A percentile compares a stretch with the other conserved stretches of the same genome.
phyloP scores from a whole-genome alignment of 2,888 invertebrate species.

The Cheilosia vulpina region DNA sequence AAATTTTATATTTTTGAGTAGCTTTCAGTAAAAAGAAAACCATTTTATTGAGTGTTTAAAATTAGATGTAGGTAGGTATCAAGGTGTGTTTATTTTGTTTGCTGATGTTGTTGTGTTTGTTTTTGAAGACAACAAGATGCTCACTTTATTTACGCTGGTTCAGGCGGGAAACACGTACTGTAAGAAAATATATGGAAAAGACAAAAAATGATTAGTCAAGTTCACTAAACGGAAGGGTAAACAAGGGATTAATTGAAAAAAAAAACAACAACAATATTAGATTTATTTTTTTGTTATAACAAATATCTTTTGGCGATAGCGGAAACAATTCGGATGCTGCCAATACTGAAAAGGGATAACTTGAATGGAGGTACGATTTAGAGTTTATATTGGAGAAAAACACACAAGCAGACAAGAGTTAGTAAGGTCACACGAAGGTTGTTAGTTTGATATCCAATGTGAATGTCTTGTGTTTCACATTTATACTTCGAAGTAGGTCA shows the following conservation, averaged over 20 bases:
- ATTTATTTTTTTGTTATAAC: constrained; percentile 44
- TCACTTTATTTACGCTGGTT: constrained; percentile 86
- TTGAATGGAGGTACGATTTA: background rate
- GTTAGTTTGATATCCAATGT: constrained; percentile 8
- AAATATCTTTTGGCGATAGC: constrained; percentile 23
- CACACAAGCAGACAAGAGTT: constrained; percentile 11
- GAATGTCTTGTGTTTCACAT: constrained; percentile 57
- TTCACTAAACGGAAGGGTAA: constrained; percentile 59
- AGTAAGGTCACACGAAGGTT: constrained; percentile 3
- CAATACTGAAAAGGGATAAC: constrained; percentile 37
- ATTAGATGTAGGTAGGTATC: constrained; percentile 67
- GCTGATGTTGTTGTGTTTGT: constrained; percentile 61
- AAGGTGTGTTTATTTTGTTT: constrained; percentile 66
- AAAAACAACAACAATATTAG: constrained; percentile 42
- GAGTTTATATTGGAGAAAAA: background rate
- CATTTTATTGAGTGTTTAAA: constrained; percentile 40
- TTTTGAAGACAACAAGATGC: constrained; percentile 77
- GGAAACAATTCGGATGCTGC: constrained; percentile 61
- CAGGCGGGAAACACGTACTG: constrained; percentile 96
- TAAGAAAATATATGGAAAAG: constrained; percentile 84
- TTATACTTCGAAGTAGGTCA: constrained; percentile 5
- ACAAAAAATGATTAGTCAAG: constrained; percentile 66
- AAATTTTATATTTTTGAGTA: constrained; percentile 72
- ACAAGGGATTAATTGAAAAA: constrained; percentile 42
- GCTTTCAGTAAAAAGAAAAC: constrained; percentile 44